Percentiles rank a stretch among this genome's conserved stretches.
Conservation (phyloP, 2,888 invertebrate genomes). For the Azorinus chamasolen region DNA sequence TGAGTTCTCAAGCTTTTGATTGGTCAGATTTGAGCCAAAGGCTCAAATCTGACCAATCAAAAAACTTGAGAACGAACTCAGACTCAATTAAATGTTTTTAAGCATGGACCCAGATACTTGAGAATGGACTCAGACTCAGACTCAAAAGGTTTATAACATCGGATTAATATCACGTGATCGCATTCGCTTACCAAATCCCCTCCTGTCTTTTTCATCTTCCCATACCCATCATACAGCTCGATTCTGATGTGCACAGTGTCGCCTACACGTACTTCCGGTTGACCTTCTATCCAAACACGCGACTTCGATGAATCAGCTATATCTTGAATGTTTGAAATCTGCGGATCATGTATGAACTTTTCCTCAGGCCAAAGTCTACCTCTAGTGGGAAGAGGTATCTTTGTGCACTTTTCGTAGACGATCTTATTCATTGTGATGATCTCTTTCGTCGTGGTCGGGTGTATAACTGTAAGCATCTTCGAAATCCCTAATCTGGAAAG, state of each 20-base stretch:
- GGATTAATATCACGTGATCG: too few species aligned
- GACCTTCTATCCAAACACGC: slow-evolving; percentile 26
- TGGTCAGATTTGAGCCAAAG: too few species aligned
- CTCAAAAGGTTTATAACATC: too few species aligned
- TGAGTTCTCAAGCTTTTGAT: too few species aligned
- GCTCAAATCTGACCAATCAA: too few species aligned
- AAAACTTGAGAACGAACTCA: too few species aligned
- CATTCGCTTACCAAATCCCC: slow-evolving; percentile 52
- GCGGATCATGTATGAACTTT: slow-evolving; percentile 17
- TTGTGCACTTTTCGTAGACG: slow-evolving; percentile 24
- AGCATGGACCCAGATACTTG: too few species aligned
- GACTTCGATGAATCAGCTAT: slow-evolving; percentile 31
- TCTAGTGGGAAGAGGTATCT: slow-evolving; percentile 22
- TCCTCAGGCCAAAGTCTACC: slow-evolving; percentile 37
- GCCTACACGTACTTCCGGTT: slow-evolving; percentile 14
- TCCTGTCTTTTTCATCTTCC: slow-evolving; percentile 22
- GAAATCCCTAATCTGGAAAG: too few species aligned
- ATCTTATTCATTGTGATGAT: neutral
- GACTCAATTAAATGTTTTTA: too few species aligned
- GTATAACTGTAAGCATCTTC: too few species aligned
- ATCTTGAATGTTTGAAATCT: slow-evolving; percentile 9
- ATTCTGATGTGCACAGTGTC: slow-evolving; percentile 24
- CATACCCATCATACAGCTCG: slow-evolving; percentile 22
- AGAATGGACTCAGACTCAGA: too few species aligned
- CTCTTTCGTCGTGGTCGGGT: too few species aligned